A percentile compares a stretch with the other conserved stretches of the same genome.
phyloP scores from a whole-genome alignment of 2,888 invertebrate species.

The Anoncus sp. region DNA sequence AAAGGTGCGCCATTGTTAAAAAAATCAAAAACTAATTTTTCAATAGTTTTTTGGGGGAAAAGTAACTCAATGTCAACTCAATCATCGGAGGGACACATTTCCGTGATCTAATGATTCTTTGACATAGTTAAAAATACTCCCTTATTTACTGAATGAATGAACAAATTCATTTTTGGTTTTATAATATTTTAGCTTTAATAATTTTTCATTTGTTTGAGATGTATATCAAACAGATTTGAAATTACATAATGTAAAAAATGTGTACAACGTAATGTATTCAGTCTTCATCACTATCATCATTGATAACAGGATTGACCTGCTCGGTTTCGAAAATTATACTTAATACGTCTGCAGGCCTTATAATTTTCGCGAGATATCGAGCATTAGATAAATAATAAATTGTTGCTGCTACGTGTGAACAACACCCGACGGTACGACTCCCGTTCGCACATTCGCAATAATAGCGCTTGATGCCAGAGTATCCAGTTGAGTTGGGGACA shows the following conservation, averaged over 20 bases:
- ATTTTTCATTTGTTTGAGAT: no score
- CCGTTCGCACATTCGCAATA: slow-evolving; percentile 47
- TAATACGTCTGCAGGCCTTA: slow-evolving; percentile 45
- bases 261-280: no score
- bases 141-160: no score
- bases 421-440: slow-evolving; percentile 38
- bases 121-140: no score
- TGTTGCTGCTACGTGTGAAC: slow-evolving; percentile 6
- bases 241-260: no score
- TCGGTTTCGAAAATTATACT: background rate
- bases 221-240: no score
- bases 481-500: slow-evolving; percentile 20
- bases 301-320: background rate
- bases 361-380: slow-evolving; percentile 28
- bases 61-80: no score
- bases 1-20: background rate
- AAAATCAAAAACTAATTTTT: background rate
- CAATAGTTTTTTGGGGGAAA: no score
- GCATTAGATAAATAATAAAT: slow-evolving; percentile 45
- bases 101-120: no score
- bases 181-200: no score
- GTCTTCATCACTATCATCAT: background rate
- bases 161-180: no score
- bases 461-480: slow-evolving; percentile 32
- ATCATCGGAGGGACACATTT: no score